Conservation (phyloP, 2,888 invertebrate genomes). For the Athalia cordata region DNA sequence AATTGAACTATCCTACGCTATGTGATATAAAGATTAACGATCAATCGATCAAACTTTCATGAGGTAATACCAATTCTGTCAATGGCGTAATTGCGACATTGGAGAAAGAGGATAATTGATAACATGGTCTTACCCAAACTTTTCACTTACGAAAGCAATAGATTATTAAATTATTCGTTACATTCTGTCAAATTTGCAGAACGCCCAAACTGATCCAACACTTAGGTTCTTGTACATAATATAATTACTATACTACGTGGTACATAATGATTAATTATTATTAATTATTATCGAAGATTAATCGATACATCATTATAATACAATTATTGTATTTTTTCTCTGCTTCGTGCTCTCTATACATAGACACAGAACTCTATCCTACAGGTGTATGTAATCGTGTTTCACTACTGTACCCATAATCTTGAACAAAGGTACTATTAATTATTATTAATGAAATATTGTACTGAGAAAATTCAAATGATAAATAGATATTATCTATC, state of each 20-base stretch:
- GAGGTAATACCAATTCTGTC: neutral
- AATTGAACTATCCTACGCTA: conserved; percentile 3
- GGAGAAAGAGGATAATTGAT: neutral
- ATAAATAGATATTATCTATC: conserved; percentile 63
- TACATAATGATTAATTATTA: conserved; percentile 50
- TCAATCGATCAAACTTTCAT: conserved; percentile 7
- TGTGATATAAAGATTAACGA: conserved; percentile 39
- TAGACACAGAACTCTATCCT: conserved; percentile 48
- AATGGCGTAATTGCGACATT: conserved; percentile 13
- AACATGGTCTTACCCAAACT: conserved; percentile 37
- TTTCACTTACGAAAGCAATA: conserved; percentile 36
- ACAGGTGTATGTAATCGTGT: conserved; percentile 62
- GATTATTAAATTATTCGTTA: conserved; percentile 4
- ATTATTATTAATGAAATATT: conserved; percentile 56
- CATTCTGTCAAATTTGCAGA: conserved; percentile 48
- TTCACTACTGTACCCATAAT: conserved; percentile 55
- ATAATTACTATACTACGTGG: conserved; percentile 51
- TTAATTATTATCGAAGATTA: conserved; percentile 55
- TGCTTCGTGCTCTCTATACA: conserved; percentile 66
- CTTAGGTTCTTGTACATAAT: conserved; percentile 64
- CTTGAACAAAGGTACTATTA: conserved; percentile 55
- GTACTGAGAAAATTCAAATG: conserved; percentile 58
- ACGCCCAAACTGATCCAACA: conserved; percentile 53
- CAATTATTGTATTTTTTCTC: conserved; percentile 63
- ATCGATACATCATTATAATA: conserved; percentile 53